A percentile compares a stretch with the other conserved stretches of the same genome.
phyloP scores from a whole-genome alignment of 2,797 vertebrate genomes.

The Pterois miles region DNA sequence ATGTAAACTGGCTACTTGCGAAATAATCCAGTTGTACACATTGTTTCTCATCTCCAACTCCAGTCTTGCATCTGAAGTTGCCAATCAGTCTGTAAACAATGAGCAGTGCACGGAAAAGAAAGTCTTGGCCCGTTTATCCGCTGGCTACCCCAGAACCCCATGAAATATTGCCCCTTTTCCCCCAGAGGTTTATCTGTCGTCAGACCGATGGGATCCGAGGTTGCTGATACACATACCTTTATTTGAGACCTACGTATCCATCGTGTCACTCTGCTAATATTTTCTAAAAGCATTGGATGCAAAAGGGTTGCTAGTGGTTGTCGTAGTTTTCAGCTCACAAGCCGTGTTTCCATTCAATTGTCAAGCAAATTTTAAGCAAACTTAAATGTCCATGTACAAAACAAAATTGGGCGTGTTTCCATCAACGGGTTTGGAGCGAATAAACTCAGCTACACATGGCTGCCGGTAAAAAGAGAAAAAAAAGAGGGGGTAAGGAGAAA shows the following conservation, averaged over 20 bases:
- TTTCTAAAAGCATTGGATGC: not conserved
- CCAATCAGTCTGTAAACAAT: too few relatives aligned
- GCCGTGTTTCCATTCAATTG: not conserved
- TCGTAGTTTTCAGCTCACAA: not conserved
- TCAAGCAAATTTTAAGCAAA: not conserved
- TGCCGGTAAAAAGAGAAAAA: not conserved
- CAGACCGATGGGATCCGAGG: too few relatives aligned
- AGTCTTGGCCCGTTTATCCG: too few relatives aligned
- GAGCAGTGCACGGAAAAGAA: too few relatives aligned
- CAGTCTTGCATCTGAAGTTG: too few relatives aligned
- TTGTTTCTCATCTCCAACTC: too few relatives aligned
- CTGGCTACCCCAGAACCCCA: too few relatives aligned
- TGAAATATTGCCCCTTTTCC: too few relatives aligned
- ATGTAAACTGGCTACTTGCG: too few relatives aligned
- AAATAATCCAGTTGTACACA: too few relatives aligned
- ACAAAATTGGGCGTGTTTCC: not conserved
- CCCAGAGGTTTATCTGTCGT: too few relatives aligned
- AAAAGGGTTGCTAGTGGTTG: not conserved
- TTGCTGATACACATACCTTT: not conserved
- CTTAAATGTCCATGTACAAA: not conserved
- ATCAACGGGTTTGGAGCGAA: not conserved
- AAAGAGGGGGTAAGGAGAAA: not conserved
- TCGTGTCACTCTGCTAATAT: not conserved
- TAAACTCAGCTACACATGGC: not conserved
- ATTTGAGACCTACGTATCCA: not conserved